phyloP scores from a whole-genome alignment of 2,797 vertebrate genomes.

The Enteromius treurensis region DNA sequence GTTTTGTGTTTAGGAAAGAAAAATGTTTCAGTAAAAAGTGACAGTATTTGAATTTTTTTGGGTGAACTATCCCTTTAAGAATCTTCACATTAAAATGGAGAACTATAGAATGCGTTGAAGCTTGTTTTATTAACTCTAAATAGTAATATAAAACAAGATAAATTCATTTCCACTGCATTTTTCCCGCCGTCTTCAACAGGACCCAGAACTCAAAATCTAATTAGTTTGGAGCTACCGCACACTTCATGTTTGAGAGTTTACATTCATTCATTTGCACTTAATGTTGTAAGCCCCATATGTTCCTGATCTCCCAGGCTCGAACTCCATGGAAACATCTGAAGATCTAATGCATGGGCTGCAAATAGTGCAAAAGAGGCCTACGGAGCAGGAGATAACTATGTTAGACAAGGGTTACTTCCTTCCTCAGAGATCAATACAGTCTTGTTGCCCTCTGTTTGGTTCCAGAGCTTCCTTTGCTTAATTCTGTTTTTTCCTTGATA shows the following conservation, averaged over 20 bases:
- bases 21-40: background rate
- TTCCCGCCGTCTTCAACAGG: background rate
- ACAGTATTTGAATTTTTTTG: background rate
- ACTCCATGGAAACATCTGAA: slow-evolving; percentile 18
- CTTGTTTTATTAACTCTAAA: background rate
- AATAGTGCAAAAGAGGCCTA: slow-evolving; percentile 11
- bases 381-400: slow-evolving; percentile 39
- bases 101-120: background rate
- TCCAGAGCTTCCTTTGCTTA: slow-evolving; percentile 52
- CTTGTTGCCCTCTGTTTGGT: slow-evolving; percentile 37
- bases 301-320: slow-evolving; percentile 56
- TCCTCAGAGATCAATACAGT: slow-evolving; percentile 42
- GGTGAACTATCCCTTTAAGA: background rate
- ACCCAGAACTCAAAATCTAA: background rate
- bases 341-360: slow-evolving; percentile 19
- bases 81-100: background rate
- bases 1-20: background rate
- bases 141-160: background rate
- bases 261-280: slow-evolving; percentile 44
- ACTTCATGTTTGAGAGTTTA: slow-evolving; percentile 6
- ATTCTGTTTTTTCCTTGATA: slow-evolving; percentile 64
- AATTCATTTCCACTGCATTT: slow-evolving; percentile 58
- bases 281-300: slow-evolving; percentile 66
- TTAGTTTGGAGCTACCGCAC: slow-evolving; percentile 26
- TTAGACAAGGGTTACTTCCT: slow-evolving; percentile 56